phyloP scores from a whole-genome alignment of 2,888 invertebrate species.

The Portevinia maculata region DNA sequence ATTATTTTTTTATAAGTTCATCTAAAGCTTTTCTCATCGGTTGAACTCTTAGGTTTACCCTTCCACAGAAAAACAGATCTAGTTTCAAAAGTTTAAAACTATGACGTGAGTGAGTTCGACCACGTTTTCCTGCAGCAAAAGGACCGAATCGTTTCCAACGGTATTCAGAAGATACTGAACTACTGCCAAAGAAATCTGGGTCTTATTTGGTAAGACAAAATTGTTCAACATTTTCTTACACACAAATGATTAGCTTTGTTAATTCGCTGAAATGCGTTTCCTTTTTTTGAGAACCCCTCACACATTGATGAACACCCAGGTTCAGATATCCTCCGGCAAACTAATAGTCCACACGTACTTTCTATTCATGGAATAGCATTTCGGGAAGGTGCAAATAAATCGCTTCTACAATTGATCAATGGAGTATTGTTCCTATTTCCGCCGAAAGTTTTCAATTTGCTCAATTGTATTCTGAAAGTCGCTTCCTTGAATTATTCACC shows the following conservation, averaged over 20 bases:
- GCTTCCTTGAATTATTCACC: slow-evolving; percentile 75
- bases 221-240: too few species aligned
- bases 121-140: slow-evolving; percentile 77
- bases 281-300: too few species aligned
- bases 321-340: slow-evolving; percentile 77
- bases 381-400: slow-evolving; percentile 75
- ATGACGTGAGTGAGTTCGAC: slow-evolving; percentile 78
- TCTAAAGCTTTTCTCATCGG: too few species aligned
- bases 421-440: slow-evolving; percentile 75
- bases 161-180: slow-evolving; percentile 77
- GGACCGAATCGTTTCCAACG: slow-evolving; percentile 69
- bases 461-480: slow-evolving; percentile 74
- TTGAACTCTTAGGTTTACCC: too few species aligned
- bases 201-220: too few species aligned
- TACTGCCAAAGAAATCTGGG: slow-evolving; percentile 79
- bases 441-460: slow-evolving; percentile 76
- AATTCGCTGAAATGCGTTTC: too few species aligned
- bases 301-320: slow-evolving; percentile 79
- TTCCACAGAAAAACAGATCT: slow-evolving; percentile 77
- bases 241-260: too few species aligned
- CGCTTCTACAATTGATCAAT: slow-evolving; percentile 73
- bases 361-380: slow-evolving; percentile 75
- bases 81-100: slow-evolving; percentile 75
- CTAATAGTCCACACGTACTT: slow-evolving; percentile 78
- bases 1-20: too few species aligned